Percentiles rank a stretch among this genome's conserved stretches.
Evolutionary conservation across 2,888 invertebrate species (phyloP).

Genomic region (Tromatobia lineatoria): DNA sequence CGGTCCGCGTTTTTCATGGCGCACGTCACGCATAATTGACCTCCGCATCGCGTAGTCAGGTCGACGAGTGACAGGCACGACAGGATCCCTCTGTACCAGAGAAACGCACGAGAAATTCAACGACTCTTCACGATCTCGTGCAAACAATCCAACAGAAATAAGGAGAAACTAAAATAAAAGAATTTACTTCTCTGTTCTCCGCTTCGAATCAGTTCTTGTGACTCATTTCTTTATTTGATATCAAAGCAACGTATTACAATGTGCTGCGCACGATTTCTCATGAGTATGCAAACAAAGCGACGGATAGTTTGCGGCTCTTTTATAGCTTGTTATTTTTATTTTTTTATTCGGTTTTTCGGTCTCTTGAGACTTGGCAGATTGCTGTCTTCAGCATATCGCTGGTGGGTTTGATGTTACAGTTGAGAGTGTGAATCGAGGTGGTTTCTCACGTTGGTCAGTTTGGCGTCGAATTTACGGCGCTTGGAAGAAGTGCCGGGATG

Average conservation of each 20-base stretch:
- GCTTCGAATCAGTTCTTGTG: conserved; percentile 2
- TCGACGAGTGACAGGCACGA: not conserved
- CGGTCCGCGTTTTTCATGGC: conserved; percentile 7
- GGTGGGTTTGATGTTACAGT: not conserved
- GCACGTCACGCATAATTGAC: conserved; percentile 53
- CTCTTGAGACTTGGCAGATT: not conserved
- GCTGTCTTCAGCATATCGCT: not conserved
- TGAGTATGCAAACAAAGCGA: conserved; percentile 7
- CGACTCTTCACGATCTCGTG: not conserved
- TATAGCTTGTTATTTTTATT: not conserved
- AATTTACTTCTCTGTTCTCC: not conserved
- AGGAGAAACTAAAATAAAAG: not conserved
- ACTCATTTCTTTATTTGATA: conserved; percentile 20
- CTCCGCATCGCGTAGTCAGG: conserved; percentile 34
- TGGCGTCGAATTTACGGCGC: not conserved
- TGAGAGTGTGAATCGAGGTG: conserved; percentile 4
- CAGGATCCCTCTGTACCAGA: not conserved
- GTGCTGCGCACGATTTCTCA: conserved; percentile 8
- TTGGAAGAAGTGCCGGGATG: not conserved
- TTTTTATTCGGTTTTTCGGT: not conserved
- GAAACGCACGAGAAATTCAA: conserved; percentile 12
- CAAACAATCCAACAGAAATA: not conserved
- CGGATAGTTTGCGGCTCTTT: not conserved
- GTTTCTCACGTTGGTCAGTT: conserved; percentile 3
- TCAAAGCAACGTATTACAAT: conserved; percentile 2